Conservation (phyloP, 1,140 invertebrate species). For the Brachionus koreanus region DNA sequence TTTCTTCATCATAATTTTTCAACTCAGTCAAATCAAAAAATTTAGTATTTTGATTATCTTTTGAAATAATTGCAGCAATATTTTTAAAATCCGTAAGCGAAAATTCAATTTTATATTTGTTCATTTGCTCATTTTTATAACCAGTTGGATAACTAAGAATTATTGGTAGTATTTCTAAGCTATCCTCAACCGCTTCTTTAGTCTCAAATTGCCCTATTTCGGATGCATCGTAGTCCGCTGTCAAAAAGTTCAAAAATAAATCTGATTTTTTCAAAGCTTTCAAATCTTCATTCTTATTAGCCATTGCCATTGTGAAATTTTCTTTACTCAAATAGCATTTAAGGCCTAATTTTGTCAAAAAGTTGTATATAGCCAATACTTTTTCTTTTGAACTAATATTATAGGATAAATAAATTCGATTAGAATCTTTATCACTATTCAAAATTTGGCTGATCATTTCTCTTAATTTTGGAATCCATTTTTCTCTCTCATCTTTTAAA, state of each 20-base stretch:
- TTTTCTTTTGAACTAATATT: not conserved
- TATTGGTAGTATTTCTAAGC: not conserved
- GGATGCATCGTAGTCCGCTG: not conserved
- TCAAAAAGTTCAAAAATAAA: not conserved
- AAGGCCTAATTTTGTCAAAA: not conserved
- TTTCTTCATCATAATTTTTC: not conserved
- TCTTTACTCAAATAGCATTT: slow-evolving; percentile 18
- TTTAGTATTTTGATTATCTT: not conserved
- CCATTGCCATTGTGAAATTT: not conserved
- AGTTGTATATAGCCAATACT: not conserved
- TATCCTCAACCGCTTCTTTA: not conserved
- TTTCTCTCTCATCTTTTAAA: not conserved
- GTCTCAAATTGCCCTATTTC: not conserved
- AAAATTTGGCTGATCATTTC: not conserved
- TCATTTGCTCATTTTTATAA: not conserved
- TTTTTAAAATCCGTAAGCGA: not conserved
- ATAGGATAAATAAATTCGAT: slow-evolving; percentile 7
- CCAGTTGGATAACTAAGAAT: not conserved
- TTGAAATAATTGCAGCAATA: not conserved
- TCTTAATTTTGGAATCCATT: not conserved
- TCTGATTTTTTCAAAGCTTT: not conserved
- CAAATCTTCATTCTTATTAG: not conserved
- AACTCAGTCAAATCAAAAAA: not conserved
- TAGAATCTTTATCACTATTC: not conserved
- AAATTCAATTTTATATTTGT: not conserved